Conservation (phyloP, 2,888 invertebrate genomes). For the Hydroisotoma schaefferi region DNA sequence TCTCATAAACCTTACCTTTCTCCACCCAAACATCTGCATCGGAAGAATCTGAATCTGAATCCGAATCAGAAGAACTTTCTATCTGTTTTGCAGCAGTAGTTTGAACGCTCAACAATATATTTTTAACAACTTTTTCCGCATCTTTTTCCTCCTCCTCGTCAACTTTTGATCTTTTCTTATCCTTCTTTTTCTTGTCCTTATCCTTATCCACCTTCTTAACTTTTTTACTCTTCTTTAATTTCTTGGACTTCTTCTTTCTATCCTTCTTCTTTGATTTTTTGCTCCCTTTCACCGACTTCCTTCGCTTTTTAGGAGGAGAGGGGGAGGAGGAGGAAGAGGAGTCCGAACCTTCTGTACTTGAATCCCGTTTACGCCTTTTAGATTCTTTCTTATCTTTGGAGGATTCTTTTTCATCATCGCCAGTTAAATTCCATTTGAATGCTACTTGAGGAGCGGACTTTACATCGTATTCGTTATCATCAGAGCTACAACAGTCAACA, state of each 20-base stretch:
- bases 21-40: constrained; percentile 44
- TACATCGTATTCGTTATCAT: constrained; percentile 33
- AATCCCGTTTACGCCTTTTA: constrained; percentile 27
- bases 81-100: not conserved
- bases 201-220: constrained; percentile 18
- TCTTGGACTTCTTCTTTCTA: constrained; percentile 30
- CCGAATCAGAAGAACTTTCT: constrained; percentile 13
- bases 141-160: constrained; percentile 28
- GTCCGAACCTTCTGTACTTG: constrained; percentile 14
- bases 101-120: constrained; percentile 28
- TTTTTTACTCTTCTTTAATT: constrained; percentile 11
- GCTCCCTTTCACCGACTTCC: constrained; percentile 24
- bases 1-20: constrained; percentile 28
- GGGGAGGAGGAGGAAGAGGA: constrained; percentile 16
- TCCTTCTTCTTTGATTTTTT: constrained; percentile 37
- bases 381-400: constrained; percentile 22
- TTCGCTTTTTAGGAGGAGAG: no score
- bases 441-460: constrained; percentile 9
- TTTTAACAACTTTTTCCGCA: constrained; percentile 35
- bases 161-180: constrained; percentile 6
- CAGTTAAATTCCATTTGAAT: constrained; percentile 22
- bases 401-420: constrained; percentile 3
- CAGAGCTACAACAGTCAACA: constrained; percentile 44
- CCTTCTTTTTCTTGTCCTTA: constrained; percentile 12
- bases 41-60: constrained; percentile 18